Evolutionary conservation across 2,113 vertebrate species (phyloP).

Genomic region (Hydropotes inermis): DNA sequence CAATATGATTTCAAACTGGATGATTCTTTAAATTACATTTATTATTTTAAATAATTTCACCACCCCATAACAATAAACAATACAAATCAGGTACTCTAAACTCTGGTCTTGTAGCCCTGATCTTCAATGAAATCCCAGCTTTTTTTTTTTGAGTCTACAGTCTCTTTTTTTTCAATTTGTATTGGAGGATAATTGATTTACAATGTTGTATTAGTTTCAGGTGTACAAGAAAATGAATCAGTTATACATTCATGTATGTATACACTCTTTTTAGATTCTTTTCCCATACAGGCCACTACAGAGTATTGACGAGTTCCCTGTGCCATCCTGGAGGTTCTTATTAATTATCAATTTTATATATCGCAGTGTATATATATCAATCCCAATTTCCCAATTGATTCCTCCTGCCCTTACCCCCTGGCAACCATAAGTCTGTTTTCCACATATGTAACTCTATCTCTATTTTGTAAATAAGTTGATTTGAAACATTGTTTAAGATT

Average conservation of each 20-base stretch:
- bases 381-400: not conserved
- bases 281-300: not conserved
- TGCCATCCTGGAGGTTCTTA: not conserved
- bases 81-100: not conserved
- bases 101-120: not conserved
- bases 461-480: not conserved
- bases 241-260: not conserved
- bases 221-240: not conserved
- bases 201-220: not conserved
- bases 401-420: not conserved
- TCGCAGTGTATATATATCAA: not conserved
- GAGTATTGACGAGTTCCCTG: not conserved
- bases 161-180: not conserved
- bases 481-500: not conserved
- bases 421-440: not conserved
- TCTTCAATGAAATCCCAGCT: not conserved
- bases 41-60: not conserved
- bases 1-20: not conserved
- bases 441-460: not conserved
- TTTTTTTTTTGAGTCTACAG: not conserved
- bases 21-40: not conserved
- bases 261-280: not conserved
- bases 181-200: not conserved
- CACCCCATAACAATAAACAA: not conserved
- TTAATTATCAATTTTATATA: not conserved